Evolutionary conservation across 1,140 invertebrate species (phyloP).

Genomic region (Trachelipus rathkii): DNA sequence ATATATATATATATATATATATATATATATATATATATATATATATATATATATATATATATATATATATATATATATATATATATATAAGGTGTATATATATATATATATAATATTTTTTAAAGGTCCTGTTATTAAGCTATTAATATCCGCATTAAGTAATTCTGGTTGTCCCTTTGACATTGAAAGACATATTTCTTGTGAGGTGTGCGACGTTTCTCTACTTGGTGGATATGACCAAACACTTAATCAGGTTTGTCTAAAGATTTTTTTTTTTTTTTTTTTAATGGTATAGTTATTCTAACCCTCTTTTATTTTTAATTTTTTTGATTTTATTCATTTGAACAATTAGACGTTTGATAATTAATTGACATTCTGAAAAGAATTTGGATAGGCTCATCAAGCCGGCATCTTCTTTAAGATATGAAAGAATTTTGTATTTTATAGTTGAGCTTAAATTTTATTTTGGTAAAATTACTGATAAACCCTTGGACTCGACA

Average conservation of each 20-base stretch:
- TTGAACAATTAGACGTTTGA: neutral
- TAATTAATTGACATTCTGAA: neutral
- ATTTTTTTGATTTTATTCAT: too few species aligned
- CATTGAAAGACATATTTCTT: slow-evolving; percentile 72
- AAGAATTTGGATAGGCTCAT: too few species aligned
- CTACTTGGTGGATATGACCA: slow-evolving; percentile 92
- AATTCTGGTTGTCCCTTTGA: slow-evolving; percentile 23
- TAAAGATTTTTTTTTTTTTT: neutral
- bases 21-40: too few species aligned
- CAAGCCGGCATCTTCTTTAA: too few species aligned
- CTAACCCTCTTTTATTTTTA: too few species aligned
- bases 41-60: too few species aligned
- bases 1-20: too few species aligned
- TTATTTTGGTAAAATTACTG: too few species aligned
- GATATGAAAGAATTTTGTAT: too few species aligned
- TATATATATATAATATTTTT: neutral
- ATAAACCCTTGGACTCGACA: too few species aligned
- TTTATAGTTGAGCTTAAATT: neutral
- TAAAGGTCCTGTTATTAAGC: neutral
- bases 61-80: too few species aligned
- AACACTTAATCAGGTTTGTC: slow-evolving; percentile 69
- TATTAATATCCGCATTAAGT: neutral
- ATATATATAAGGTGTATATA: too few species aligned
- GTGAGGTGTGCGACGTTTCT: slow-evolving; percentile 76
- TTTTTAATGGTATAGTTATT: neutral